A percentile compares a stretch with the other conserved stretches of the same genome.
Conservation (phyloP, 2,888 invertebrate species). For the Parthenolecanium corni region DNA sequence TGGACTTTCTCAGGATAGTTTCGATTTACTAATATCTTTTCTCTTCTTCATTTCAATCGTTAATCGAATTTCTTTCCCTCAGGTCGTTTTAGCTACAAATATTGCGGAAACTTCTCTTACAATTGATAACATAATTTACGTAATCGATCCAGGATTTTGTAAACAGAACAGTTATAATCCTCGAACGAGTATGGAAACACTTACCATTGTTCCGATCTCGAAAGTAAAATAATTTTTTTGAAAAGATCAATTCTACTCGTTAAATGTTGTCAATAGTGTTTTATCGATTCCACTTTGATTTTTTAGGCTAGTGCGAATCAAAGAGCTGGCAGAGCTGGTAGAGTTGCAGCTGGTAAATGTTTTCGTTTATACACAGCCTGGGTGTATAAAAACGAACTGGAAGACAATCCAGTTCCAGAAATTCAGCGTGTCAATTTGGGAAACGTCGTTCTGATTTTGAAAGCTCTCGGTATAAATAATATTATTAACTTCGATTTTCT, state of each 20-base stretch:
- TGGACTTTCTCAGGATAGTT: too few relatives aligned
- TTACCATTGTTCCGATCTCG: conserved; percentile 96
- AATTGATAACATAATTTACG: conserved; percentile 97
- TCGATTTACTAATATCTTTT: too few relatives aligned
- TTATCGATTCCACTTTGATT: background rate
- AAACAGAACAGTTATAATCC: conserved; percentile 99
- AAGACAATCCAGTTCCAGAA: conserved; percentile 96
- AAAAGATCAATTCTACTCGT: background rate
- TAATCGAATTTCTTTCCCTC: too few relatives aligned
- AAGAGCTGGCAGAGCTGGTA: conserved; percentile 86
- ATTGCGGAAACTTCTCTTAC: conserved; percentile 98
- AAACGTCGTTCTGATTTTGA: conserved; percentile 92
- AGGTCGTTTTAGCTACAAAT: conserved; percentile 92
- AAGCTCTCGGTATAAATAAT: conserved; percentile 95
- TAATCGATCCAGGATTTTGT: conserved; percentile 98
- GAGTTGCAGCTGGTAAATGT: conserved; percentile 95
- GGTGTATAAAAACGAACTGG: conserved; percentile 96
- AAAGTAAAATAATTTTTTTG: conserved; percentile 43
- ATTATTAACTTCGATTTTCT: conserved; percentile 95
- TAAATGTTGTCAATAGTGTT: too few relatives aligned
- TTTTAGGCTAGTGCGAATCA: conserved; percentile 82
- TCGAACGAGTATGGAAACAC: conserved; percentile 93
- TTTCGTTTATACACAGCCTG: conserved; percentile 96
- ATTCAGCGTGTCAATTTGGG: conserved; percentile 91
- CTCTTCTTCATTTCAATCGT: too few relatives aligned